Evolutionary conservation across 2,888 invertebrate species (phyloP).

Genomic region (Pandemis heparana): DNA sequence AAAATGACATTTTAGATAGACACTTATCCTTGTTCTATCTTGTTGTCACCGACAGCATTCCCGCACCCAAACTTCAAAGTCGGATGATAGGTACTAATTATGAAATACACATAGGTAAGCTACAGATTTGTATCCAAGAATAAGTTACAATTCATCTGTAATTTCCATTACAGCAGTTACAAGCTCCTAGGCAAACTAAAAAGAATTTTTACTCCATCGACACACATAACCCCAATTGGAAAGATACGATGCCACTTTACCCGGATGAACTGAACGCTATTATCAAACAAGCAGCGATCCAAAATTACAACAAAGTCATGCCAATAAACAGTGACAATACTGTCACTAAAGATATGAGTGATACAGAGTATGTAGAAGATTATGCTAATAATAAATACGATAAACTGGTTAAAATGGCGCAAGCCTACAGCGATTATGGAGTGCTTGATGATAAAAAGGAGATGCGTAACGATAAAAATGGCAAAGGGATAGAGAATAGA

Average conservation of each 20-base stretch:
- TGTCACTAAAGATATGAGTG: slow-evolving; percentile 50
- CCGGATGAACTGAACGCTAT: slow-evolving; percentile 69
- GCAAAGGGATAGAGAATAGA: slow-evolving; percentile 48
- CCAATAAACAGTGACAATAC: slow-evolving; percentile 46
- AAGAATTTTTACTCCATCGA: slow-evolving; percentile 36
- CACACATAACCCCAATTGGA: slow-evolving; percentile 69
- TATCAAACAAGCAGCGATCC: slow-evolving; percentile 56
- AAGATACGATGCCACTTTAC: slow-evolving; percentile 69
- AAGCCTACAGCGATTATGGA: slow-evolving; percentile 80
- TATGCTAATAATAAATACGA: slow-evolving; percentile 63
- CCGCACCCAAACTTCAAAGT: too few species aligned
- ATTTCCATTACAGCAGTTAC: neutral
- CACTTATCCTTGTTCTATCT: too few species aligned
- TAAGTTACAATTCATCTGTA: slow-evolving; percentile 1
- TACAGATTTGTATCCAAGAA: too few species aligned
- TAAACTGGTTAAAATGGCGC: slow-evolving; percentile 65
- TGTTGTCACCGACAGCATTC: too few species aligned
- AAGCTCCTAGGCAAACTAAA: neutral
- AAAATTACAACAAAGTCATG: slow-evolving; percentile 50
- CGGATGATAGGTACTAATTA: too few species aligned
- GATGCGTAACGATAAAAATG: slow-evolving; percentile 52
- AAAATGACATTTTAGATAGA: too few species aligned
- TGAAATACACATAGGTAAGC: too few species aligned
- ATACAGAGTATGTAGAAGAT: slow-evolving; percentile 69
- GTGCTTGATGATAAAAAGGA: slow-evolving; percentile 67